Evolutionary conservation across 64 coral and sea anemone species (phyloP), one percentile per base, ranked within the genome.

Genomic region (Montipora cactus): DNA sequence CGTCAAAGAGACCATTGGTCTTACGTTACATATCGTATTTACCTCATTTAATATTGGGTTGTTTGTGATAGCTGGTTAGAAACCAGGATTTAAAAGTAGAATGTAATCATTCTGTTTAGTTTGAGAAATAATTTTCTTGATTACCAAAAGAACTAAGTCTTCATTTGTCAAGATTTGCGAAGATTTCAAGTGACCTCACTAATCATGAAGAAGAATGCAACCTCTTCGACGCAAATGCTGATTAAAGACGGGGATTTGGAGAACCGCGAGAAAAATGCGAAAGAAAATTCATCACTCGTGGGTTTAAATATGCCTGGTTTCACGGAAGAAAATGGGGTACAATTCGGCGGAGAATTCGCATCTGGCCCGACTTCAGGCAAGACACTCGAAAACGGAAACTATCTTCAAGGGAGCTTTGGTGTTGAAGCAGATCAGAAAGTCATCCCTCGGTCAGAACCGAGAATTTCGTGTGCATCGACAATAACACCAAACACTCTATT

Each of bases 401-500:
- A 78, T 79, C 82, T 93, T 51, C 73, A 88, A 88, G 76, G 92
- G 47, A 93, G 84, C 84, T 86, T 86, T 67, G 71, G 82, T 55
- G 75, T 79, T 57, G 86, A 77, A 49, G 87, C 83, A 72, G 76
- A 78, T 5, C 46, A 48, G 45, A 79, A 61, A 72, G 75, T 80
- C 78, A 79, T 79, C 44, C 62, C 67, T 81, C 92, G 23, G n/a
- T 88, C 66, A 16, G 62, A 45, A 22, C 61, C 61, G 9, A 76
- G 88, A 74, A 79, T 90, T 21, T 90, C 93, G 19, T 77, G 89
- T 28, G 69, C 84, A 59, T 97, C 96, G 3, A 84, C 86, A 44
- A 59, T 89, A 51, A 92, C 96, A 64, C 82, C 88, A 44, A 74
- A 89, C 1, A 94, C 96, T 5, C 84, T 93, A 20, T 97, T 97